These are phyloP conservation scores for Boloria euphrosyne DNA, from an alignment of 2,888 invertebrate genomes.

Conservation along the genomic window DNA sequence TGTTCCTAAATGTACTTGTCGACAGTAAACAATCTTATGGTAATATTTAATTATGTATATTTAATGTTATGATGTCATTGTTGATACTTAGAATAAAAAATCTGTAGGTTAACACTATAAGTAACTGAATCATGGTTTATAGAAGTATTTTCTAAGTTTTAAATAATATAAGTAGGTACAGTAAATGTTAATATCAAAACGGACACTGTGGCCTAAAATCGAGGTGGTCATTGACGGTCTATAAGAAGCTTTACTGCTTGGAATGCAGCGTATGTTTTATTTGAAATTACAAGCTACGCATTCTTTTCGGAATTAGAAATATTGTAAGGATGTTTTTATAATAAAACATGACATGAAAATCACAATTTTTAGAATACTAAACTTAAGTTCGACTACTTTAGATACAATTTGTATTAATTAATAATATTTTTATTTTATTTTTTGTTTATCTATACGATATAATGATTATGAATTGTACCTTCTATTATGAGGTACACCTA, in stretches of 20 bases:
- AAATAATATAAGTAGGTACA: slow-evolving; percentile 56
- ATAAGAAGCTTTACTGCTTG: slow-evolving; percentile 42
- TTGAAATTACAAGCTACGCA: slow-evolving; percentile 45
- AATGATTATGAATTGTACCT: too few species aligned
- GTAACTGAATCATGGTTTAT: slow-evolving; percentile 61
- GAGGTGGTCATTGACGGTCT: slow-evolving; percentile 53
- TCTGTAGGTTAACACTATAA: slow-evolving; percentile 45
- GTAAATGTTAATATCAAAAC: slow-evolving; percentile 57
- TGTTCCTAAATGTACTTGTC: not conserved
- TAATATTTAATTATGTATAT: slow-evolving; percentile 42
- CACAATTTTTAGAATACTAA: not conserved
- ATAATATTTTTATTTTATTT: too few species aligned
- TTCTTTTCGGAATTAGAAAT: slow-evolving; percentile 43
- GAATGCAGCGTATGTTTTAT: slow-evolving; percentile 44
- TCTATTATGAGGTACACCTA: too few species aligned
- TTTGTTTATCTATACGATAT: too few species aligned
- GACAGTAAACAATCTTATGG: not conserved
- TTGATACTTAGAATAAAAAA: slow-evolving; percentile 47
- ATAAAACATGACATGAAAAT: slow-evolving; percentile 6
- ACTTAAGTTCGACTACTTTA: not conserved
- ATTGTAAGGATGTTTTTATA: slow-evolving; percentile 33
- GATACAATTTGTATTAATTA: too few species aligned
- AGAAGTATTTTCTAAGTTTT: slow-evolving; percentile 60
- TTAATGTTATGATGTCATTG: slow-evolving; percentile 53
- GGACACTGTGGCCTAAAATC: slow-evolving; percentile 63